Evolutionary conservation across 1,140 invertebrate species (phyloP), one percentile per base, ranked within the genome.

Genomic region (Globodera rostochiensis): DNA sequence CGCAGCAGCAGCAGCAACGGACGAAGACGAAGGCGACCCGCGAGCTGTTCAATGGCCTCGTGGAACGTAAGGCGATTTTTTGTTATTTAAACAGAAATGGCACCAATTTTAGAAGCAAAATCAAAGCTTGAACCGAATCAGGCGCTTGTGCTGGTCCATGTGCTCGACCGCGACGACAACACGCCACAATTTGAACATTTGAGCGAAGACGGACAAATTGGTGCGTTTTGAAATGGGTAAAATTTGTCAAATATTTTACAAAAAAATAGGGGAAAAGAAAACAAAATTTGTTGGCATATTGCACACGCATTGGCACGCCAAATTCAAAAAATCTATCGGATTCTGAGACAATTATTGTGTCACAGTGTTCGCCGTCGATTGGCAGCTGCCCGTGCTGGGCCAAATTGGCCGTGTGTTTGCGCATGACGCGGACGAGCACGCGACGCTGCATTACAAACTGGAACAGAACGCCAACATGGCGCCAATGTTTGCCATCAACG

Each of bases 121-220:
- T 80, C 84, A 15, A 90, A 84, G 69, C 79, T 88, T 1, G 64
- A 73, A 8, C 15, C 75, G 21, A 83, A 82, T 70, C 88, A 88
- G 73, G 83, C 87, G 13, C 73, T 90, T 4, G 84, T 88, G 53
- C 82, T 87, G 47, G 82, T 88, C 25, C 70, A 69, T n/a, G 87
- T 88, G 50, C 73, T 88, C 4, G 88, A 88, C 75, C 82, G 87
- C 53, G 90, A 88, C 77, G 87, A 88, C 81, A 88, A 90, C 69
- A n/a, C 79, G 7, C 87, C 87, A 1, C 64, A 73, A 6, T 84
- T 88, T 73, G 47, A 79, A 3, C 76, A 82, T n/a, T 60, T 85
- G 11, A 82, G 67, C 49, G 57, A 80, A 8, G 73, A 86, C 9
- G 81, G 81, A 49, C 76, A 78, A 67, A 13, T 78, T 76, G 74